phyloP scores from a whole-genome alignment of 2,888 invertebrate species.

The Charanyca ferruginea region DNA sequence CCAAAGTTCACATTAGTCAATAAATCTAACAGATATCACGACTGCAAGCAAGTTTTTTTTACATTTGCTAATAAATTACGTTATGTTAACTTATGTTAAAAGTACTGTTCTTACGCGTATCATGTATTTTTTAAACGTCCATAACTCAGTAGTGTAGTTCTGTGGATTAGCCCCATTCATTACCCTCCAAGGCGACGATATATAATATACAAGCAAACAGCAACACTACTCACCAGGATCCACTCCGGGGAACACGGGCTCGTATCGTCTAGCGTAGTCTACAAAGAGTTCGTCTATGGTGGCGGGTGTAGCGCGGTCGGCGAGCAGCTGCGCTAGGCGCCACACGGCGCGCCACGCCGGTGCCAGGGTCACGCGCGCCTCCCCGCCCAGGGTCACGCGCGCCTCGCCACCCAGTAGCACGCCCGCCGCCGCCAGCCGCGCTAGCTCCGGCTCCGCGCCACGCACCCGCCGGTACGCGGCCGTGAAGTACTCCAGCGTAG shows the following conservation, averaged over 20 bases:
- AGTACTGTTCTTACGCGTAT: too few species aligned
- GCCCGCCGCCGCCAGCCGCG: constrained; percentile 73
- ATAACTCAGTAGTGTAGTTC: too few species aligned
- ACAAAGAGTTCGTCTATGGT: constrained; percentile 71
- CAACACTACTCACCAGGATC: constrained; percentile 75
- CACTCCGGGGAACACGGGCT: constrained; percentile 76
- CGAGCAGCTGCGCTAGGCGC: constrained; percentile 82
- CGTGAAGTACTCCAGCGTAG: constrained; percentile 69
- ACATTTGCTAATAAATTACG: too few species aligned
- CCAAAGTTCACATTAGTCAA: too few species aligned
- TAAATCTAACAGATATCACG: too few species aligned
- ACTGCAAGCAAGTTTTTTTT: too few species aligned
- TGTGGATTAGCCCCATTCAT: too few species aligned
- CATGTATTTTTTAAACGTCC: too few species aligned
- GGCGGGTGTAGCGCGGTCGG: constrained; percentile 70
- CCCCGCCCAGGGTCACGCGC: constrained; percentile 69
- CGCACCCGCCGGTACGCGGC: constrained; percentile 75
- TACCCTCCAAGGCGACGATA: too few species aligned
- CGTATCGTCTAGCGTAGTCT: constrained; percentile 80
- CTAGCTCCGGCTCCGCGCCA: constrained; percentile 73
- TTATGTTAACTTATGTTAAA: too few species aligned
- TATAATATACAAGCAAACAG: too few species aligned
- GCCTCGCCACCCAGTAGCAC: constrained; percentile 70
- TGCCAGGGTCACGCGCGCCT: constrained; percentile 73
- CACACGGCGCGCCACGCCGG: constrained; percentile 82